phyloP scores from a whole-genome alignment of 2,888 invertebrate genomes.

The Erpobdella octoculata region DNA sequence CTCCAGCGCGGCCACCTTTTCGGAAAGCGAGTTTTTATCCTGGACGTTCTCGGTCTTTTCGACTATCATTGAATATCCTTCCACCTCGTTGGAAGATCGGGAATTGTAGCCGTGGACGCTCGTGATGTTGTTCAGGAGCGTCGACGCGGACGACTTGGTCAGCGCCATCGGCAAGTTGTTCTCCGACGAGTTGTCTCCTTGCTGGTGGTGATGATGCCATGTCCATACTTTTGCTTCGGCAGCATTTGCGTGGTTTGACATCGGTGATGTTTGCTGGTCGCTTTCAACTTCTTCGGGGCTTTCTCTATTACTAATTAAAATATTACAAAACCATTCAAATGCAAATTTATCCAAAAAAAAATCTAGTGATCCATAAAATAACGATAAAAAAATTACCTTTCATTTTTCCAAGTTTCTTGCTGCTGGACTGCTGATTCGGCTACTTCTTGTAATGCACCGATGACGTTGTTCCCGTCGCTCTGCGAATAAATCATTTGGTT shows the following conservation, averaged over 20 bases:
- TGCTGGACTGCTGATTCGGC: slow-evolving; percentile 11
- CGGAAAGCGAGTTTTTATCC: not conserved
- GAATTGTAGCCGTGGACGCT: no score
- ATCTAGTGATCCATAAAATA: no score
- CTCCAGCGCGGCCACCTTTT: slow-evolving; percentile 13
- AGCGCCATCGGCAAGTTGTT: not conserved
- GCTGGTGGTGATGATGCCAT: not conserved
- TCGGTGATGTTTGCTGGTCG: not conserved
- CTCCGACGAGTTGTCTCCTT: not conserved
- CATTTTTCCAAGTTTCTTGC: slow-evolving; percentile 4
- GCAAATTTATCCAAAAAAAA: no score
- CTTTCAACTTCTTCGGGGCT: not conserved
- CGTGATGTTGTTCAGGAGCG: not conserved
- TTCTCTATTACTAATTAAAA: not conserved
- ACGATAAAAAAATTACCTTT: not conserved
- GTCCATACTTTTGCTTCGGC: not conserved
- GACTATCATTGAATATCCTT: no score
- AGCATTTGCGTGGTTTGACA: not conserved
- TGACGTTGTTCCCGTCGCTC: slow-evolving; percentile 5
- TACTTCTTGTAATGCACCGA: not conserved
- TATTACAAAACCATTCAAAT: no score
- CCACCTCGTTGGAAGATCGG: no score
- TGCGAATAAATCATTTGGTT: slow-evolving; percentile 22
- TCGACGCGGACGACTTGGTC: not conserved
- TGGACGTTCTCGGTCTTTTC: no score